Percentiles rank a stretch among this genome's conserved stretches.
phyloP scores from a whole-genome alignment of 37 sponge, comb jelly and placozoan species.

The Spongilla lacustris region DNA sequence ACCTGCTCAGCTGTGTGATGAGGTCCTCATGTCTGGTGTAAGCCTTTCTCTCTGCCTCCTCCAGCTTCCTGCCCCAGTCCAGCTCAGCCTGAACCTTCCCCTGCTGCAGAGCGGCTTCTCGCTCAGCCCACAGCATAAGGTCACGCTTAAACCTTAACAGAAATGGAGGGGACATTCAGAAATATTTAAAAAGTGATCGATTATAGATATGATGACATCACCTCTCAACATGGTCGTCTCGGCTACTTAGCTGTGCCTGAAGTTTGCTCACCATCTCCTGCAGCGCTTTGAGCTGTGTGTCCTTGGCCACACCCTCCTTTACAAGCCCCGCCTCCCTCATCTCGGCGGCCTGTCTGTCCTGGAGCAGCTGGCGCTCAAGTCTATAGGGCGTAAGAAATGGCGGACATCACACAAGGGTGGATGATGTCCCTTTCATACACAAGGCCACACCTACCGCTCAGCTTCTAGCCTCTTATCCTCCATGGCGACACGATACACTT shows the following conservation, averaged over 20 bases:
- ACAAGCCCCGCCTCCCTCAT: neutral
- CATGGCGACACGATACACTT: neutral
- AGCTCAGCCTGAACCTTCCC: slow-evolving; percentile 23
- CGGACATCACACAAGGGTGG: neutral
- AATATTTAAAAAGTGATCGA: no score
- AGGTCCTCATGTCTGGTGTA: slow-evolving; percentile 13
- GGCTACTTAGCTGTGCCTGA: neutral
- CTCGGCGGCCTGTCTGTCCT: neutral
- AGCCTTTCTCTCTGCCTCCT: slow-evolving; percentile 36
- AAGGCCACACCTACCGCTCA: slow-evolving; percentile 13
- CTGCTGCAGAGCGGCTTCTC: slow-evolving; percentile 6
- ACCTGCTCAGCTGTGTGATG: slow-evolving; percentile 17
- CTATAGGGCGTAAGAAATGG: neutral
- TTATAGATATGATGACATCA: no score
- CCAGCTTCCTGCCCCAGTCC: slow-evolving; percentile 40
- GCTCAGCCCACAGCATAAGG: neutral
- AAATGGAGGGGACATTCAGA: no score
- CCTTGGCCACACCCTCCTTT: slow-evolving; percentile 19
- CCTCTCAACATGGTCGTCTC: slow-evolving; percentile 11
- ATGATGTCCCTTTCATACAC: neutral
- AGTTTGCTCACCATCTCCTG: slow-evolving; percentile 8
- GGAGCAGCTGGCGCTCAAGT: neutral
- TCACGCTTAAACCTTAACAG: no score
- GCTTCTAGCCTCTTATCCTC: slow-evolving; percentile 28
- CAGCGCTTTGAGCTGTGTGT: slow-evolving; percentile 21